Evolutionary conservation across 2,113 vertebrate genomes (phyloP).

Genomic region (Glaucomys volans): DNA sequence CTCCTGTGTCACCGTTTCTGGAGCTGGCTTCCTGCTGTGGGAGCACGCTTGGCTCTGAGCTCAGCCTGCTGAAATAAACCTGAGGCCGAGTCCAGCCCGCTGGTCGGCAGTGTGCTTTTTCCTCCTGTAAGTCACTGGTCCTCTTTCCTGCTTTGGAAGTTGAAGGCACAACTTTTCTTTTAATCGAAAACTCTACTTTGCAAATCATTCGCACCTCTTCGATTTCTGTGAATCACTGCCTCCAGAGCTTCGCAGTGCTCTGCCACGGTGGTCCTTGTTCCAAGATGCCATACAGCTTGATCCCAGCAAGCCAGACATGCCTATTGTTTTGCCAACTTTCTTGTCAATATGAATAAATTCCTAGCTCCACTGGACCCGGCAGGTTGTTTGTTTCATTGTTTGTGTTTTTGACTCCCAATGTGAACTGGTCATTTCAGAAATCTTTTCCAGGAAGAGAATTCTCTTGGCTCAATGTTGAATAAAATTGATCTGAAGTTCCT

Average conservation of each 20-base stretch:
- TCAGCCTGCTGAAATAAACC: background rate
- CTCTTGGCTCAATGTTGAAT: background rate
- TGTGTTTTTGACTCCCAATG: background rate
- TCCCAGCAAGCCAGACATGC: background rate
- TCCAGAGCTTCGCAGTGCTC: background rate
- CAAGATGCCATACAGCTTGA: background rate
- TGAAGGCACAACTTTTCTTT: background rate
- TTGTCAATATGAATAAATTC: background rate
- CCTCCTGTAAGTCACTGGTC: background rate
- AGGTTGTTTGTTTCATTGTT: background rate
- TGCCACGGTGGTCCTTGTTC: background rate
- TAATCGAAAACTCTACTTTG: background rate
- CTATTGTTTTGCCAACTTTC: background rate
- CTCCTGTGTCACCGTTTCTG: background rate
- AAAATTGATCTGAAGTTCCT: background rate
- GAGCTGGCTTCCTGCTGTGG: background rate
- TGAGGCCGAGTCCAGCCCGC: rapidly evolving
- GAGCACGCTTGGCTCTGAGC: background rate
- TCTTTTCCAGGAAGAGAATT: background rate
- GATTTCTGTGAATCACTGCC: background rate
- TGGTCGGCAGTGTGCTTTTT: background rate
- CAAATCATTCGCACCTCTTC: background rate
- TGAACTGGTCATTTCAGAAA: background rate
- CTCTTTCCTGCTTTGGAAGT: background rate
- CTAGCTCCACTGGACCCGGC: background rate